A percentile compares a stretch with the other conserved stretches of the same genome.
Conservation (phyloP, 2,113 vertebrate species). For the Calyptomena viridis region DNA sequence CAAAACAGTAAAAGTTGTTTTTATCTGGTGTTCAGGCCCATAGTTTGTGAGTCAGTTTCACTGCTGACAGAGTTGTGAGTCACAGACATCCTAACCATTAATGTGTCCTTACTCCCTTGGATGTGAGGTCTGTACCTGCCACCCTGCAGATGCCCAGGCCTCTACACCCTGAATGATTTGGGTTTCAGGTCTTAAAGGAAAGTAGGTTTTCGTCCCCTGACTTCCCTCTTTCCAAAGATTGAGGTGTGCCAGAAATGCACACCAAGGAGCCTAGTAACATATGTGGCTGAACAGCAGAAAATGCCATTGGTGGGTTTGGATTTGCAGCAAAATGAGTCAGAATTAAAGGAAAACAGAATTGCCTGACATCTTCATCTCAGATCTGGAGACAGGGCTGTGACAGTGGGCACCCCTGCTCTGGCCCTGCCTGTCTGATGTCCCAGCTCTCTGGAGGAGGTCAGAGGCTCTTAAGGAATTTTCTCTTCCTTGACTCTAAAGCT, state of each 20-base stretch:
- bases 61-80: neutral
- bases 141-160: fast-evolving
- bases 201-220: neutral
- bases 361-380: neutral
- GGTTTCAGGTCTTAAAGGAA: neutral
- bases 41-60: neutral
- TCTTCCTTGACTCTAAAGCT: neutral
- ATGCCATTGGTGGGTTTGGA: neutral
- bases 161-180: neutral
- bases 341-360: neutral
- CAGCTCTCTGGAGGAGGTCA: neutral
- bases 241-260: neutral
- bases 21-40: conserved; percentile 28
- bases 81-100: neutral
- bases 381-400: neutral
- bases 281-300: neutral
- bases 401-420: neutral
- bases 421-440: neutral
- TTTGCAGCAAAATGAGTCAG: neutral
- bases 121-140: neutral
- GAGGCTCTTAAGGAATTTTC: neutral
- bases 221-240: neutral
- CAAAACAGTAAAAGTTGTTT: conserved; percentile 46
- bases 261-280: neutral
- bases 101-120: neutral